Evolutionary conservation across 2,113 vertebrate genomes (phyloP), one percentile per base, ranked within the genome.

Genomic region (Amphilophus citrinellus): DNA sequence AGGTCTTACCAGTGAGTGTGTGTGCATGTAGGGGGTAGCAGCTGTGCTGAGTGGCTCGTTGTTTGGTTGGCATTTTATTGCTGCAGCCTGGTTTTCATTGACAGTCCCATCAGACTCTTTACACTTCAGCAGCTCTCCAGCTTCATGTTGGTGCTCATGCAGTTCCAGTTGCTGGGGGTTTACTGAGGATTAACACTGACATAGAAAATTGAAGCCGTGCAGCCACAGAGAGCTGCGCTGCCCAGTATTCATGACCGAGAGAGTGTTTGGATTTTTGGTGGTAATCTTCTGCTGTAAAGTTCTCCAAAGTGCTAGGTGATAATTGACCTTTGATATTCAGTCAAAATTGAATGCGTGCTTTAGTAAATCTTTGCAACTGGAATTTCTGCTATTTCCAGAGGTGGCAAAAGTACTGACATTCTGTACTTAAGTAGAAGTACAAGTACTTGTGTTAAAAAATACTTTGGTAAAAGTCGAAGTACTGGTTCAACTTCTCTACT

Each of bases 91-190:
- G 88, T 90, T 94, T 94, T 95, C 91, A 95, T 90, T 93, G 92
- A 88, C n/a, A n/a, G 91, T 95, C 94, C 94, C 94, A 90, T 91
- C 87, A 92, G 94, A 84, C 91, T 92, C 93, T 94, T 95, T 87
- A 94, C 83, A 79, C 86, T 66, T 77, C n/a, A 81, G 84, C 79
- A 76, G 86, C 80, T 78, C 85, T 73, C 44, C 57, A 47, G 77
- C 60, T 82, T 71, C 17, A 65, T 39, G 85, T 53, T 14, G 1
- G 27, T 44, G 3, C 63, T 60, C 82, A 22, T 76, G 76, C 65
- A 20, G 78, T 24, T 80, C 79, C 84, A 60, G 82, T 80, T 85
- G 82, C 61, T 8, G 61, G 2, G 13, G 47, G 7, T 83, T 89
- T 68, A 32, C 35, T 20, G 24, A 86, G 84, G 66, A 86, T 89